Conservation (phyloP, 1,140 invertebrate species). For the Drosophila setifemur region DNA sequence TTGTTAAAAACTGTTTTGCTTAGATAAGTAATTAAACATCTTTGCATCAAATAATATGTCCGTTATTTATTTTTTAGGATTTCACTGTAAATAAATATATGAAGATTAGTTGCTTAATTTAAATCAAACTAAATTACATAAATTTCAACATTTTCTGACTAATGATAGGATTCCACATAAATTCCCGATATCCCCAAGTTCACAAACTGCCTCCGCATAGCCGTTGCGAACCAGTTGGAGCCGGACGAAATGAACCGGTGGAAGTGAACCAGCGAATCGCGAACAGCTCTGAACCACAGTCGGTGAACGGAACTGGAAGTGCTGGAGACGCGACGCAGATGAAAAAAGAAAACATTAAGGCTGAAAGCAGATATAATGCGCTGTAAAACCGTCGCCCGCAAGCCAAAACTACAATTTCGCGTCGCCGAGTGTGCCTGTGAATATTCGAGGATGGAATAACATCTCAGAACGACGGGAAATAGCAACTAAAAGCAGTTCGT, state of each 20-base stretch:
- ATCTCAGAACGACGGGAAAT: slow-evolving; percentile 9
- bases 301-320: slow-evolving; percentile 14
- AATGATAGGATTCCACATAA: too few species aligned
- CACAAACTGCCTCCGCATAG: background rate
- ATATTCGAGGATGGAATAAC: slow-evolving; percentile 54
- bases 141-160: too few species aligned
- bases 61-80: too few species aligned
- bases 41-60: too few species aligned
- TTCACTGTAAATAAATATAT: too few species aligned
- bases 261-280: too few species aligned
- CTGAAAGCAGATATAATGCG: slow-evolving; percentile 25
- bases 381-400: slow-evolving; percentile 17
- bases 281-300: slow-evolving; percentile 7
- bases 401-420: slow-evolving; percentile 24
- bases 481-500: slow-evolving; percentile 27
- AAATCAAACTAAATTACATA: too few species aligned
- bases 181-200: background rate
- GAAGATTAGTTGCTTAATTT: too few species aligned
- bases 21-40: too few species aligned
- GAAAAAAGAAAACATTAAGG: slow-evolving; percentile 39
- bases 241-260: background rate
- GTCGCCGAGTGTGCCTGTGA: slow-evolving; percentile 37
- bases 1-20: too few species aligned
- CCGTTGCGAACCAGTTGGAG: background rate
- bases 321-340: slow-evolving; percentile 36